Base-by-base conservation (phyloP, 30 jellyfish, hydroid and myxozoan genomes). In the Chironex yamaguchii region DNA sequence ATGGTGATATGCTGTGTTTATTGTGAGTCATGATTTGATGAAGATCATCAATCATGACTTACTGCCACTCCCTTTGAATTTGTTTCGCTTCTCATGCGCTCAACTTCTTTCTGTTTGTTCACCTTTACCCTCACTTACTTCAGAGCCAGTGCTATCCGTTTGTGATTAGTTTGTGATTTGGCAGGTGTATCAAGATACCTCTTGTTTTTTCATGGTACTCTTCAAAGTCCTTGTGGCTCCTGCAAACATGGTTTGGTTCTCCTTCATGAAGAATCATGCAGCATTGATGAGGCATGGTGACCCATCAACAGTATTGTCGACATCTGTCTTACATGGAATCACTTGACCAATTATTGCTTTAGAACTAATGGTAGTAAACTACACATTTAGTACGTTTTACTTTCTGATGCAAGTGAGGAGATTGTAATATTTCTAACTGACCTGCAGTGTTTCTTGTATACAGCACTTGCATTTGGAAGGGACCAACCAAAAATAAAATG, bases 71-170 rank as follows among this genome's bases (percentile, higher is more conserved):
- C 92, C n/a, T 35, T 68, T 20, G 80, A 33, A 52, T 75, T 75
- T 25, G 36, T 75, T 21, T 82, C 89, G 27, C 30, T 34, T 28
- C 68, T 79, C 92, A 82, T 82, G 34, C 90, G 79, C 48, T 67
- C 79, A 25, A 68, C 30, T 65, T 68, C 30, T 25, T 66, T 25
- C 17, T 66, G 34, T 48, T 82, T 14, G 2, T 77, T 14, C 3
- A 52, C 13, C 34, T 36, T 82, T n/a, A 66, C 4, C 62, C 79
- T 25, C 29, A 66, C 88, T 67, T 82, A 53, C 28, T 82, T 75
- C 35, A 82, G 50, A 29, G 92, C 90, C 34, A 67, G 29, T 48
- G 29, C 33, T 2, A 82, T 66, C 11, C 92, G 50, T 32, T 82
- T 29, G 14, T 74, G 89, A 36, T 66, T 14, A 4, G 92, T 82